Evolutionary conservation across 2,113 vertebrate species (phyloP), one percentile per base, ranked within the genome.

Genomic region (Choloepus hoffmanni): DNA sequence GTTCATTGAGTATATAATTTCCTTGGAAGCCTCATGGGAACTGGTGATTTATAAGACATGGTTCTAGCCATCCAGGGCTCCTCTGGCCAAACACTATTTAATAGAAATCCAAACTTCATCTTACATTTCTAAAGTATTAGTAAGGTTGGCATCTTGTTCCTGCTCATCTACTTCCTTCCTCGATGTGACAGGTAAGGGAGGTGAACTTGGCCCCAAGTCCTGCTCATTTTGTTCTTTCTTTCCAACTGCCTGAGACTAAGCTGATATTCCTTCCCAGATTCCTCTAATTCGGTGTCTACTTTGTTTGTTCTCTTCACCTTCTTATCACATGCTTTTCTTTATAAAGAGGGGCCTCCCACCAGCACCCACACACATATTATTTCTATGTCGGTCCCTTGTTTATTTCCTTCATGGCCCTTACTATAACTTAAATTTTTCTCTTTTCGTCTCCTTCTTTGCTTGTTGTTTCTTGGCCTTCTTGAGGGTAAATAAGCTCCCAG

Each of bases 41-140:
- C 3, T 45, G 33, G n/a, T 90, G 62, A 94, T 90, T 70, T 91
- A 65, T 87, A 92, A 95, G 48, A 55, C 67, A 62, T 24, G 13
- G 15, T 67, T 92, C 62, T 77, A 78, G 53, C 43, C 43, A 62
- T 73, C 10, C 33, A 85, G 67, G 50, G 33, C 62, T 91, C 62
- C 48, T 89, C 33, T 60, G 33, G 70, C 74, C 83, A 96, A 94
- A 73, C 36, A 86, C 50, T 48, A 78, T 85, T 60, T 65, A 91
- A 92, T 13, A 72, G 12, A 36, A 89, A 83, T 84, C 33, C 86
- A 67, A 95, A 93, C 78, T 18, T 33, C 86, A 77, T 55, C 45
- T 58, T 82, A 45, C 2, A 67, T 13, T 55, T 72, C 36, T 65
- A 90, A 53, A 10, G 26, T 60, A 76, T 90, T 36, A 79, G 28